Percentiles rank a stretch among this genome's conserved stretches.
These are phyloP conservation scores for Eunapius fragilis DNA, from an alignment of 37 sponge, comb jelly and placozoan species.

Conservation along the genomic window DNA sequence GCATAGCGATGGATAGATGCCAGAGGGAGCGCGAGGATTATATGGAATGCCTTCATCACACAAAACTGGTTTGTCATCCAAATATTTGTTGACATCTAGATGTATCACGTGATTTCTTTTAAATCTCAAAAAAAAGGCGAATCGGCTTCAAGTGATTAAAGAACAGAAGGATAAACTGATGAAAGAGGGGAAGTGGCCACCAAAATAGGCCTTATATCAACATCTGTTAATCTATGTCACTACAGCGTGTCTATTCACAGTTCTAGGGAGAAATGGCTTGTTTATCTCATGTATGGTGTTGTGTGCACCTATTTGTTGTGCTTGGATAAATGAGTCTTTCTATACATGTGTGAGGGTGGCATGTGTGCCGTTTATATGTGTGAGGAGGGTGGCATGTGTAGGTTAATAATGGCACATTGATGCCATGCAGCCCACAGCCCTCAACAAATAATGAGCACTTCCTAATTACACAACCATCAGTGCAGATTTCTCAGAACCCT, in stretches of 20 bases:
- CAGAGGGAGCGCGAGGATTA: slow-evolving; percentile 75
- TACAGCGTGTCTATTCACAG: neutral
- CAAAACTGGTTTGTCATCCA: slow-evolving; percentile 66
- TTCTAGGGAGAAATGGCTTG: neutral
- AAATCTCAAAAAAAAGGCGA: slow-evolving; percentile 33
- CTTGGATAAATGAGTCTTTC: neutral
- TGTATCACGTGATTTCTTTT: neutral
- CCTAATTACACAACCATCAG: too few species aligned
- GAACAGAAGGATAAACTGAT: slow-evolving; percentile 73
- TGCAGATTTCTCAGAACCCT: too few species aligned
- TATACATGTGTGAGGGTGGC: neutral
- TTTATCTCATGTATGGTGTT: neutral
- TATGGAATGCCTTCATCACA: slow-evolving; percentile 87
- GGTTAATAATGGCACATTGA: too few species aligned
- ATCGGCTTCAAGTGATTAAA: slow-evolving; percentile 46
- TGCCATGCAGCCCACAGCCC: too few species aligned
- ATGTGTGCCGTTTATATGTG: neutral
- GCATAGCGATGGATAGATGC: slow-evolving; percentile 25
- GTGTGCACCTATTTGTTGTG: neutral
- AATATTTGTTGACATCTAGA: neutral
- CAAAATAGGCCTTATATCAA: neutral
- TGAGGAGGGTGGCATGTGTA: too few species aligned
- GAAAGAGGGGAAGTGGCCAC: slow-evolving; percentile 87
- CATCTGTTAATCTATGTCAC: neutral
- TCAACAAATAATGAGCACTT: too few species aligned